These are phyloP conservation scores for Psittacula echo DNA, from an alignment of 2,797 vertebrate genomes.

Conservation along the genomic window DNA sequence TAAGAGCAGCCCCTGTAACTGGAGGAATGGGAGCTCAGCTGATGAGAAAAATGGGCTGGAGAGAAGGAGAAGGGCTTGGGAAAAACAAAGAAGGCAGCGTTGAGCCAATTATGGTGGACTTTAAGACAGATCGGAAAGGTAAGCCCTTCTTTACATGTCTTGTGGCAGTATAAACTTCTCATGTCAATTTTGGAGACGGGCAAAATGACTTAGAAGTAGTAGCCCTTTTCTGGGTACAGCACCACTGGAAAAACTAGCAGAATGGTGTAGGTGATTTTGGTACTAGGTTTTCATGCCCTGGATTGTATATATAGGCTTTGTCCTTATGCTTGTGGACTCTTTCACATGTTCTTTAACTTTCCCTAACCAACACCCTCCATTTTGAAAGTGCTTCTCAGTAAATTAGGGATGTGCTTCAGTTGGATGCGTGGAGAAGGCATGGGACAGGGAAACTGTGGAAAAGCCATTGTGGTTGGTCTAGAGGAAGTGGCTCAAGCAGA, in stretches of 20 bases:
- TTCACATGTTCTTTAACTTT: not conserved
- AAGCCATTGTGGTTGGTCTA: not conserved
- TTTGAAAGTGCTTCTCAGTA: not conserved
- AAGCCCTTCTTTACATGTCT: not conserved
- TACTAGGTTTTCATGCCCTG: not conserved
- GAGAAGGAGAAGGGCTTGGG: slow-evolving; percentile 93
- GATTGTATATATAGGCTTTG: not conserved
- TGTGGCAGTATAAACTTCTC: too few species aligned
- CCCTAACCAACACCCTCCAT: not conserved
- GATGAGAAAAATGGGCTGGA: slow-evolving; percentile 99
- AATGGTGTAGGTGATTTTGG: not conserved
- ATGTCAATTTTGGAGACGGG: not conserved
- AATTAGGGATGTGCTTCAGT: not conserved
- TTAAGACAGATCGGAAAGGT: slow-evolving; percentile 98
- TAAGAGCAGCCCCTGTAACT: slow-evolving; percentile 92
- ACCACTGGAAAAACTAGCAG: not conserved
- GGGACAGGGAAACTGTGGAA: not conserved
- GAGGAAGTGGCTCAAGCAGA: not conserved
- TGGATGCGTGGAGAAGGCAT: not conserved
- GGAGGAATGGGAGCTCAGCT: slow-evolving; percentile 95
- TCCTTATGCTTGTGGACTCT: not conserved
- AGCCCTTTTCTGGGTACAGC: not conserved
- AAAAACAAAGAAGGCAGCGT: slow-evolving; percentile 95
- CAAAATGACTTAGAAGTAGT: not conserved
- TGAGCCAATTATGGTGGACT: slow-evolving; percentile 96